Percentiles rank a stretch among this genome's conserved stretches.
Conservation (phyloP, 2,797 vertebrate species). For the Lates japonicus region DNA sequence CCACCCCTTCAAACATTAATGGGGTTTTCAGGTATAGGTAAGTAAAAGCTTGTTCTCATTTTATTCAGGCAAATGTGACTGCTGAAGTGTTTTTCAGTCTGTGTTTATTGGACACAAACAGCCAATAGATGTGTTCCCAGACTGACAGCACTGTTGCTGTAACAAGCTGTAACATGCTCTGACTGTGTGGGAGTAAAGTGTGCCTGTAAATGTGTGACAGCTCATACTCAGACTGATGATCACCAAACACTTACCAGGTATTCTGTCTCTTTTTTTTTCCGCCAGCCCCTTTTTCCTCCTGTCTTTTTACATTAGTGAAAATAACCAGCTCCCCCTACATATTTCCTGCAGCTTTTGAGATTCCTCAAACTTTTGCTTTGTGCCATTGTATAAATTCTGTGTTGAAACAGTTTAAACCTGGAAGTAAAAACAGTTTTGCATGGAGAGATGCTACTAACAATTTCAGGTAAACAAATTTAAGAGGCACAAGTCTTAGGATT, state of each 20-base stretch:
- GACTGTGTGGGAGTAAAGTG: slow-evolving; percentile 59
- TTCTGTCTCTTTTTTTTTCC: slow-evolving; percentile 10
- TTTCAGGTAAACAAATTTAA: not conserved
- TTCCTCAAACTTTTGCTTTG: not conserved
- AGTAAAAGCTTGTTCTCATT: slow-evolving; percentile 23
- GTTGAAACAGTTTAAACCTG: not conserved
- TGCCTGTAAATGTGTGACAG: slow-evolving; percentile 51
- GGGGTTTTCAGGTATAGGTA: slow-evolving; percentile 28
- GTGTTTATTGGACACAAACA: slow-evolving; percentile 52
- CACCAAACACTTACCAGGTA: slow-evolving; percentile 47
- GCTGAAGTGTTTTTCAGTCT: slow-evolving; percentile 22
- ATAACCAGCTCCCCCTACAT: slow-evolving; percentile 4
- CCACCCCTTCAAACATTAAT: slow-evolving; percentile 34
- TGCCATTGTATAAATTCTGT: too few species aligned
- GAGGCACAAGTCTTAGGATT: not conserved
- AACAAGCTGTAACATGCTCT: slow-evolving; percentile 44
- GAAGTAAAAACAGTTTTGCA: not conserved
- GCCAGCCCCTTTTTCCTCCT: not conserved
- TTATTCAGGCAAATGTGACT: slow-evolving; percentile 31
- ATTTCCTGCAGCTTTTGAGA: not conserved
- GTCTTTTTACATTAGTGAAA: slow-evolving; percentile 2
- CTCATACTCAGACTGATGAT: slow-evolving; percentile 33
- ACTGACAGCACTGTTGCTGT: slow-evolving; percentile 47
- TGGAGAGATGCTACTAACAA: not conserved
- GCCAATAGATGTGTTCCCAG: slow-evolving; percentile 40